Evolutionary conservation across 1,140 invertebrate species (phyloP).

Genomic region (Spodoptera litura): DNA sequence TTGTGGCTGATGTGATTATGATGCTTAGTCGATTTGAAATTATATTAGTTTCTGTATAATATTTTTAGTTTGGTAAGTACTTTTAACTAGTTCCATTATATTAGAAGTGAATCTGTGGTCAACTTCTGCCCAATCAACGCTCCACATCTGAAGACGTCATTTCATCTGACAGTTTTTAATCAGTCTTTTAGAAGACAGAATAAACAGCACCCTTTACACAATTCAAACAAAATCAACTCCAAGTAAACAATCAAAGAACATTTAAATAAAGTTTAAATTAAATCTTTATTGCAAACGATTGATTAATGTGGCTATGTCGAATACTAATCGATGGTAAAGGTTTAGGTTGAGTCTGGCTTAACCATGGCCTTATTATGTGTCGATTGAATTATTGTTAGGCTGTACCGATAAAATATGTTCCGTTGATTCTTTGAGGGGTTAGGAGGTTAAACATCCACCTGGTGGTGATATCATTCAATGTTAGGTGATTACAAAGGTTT

Average conservation of each 20-base stretch:
- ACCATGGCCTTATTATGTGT: slow-evolving; percentile 56
- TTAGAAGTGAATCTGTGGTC: neutral
- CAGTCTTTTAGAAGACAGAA: no score
- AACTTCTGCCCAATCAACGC: neutral
- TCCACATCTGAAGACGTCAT: no score
- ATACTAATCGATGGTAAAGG: slow-evolving; percentile 56
- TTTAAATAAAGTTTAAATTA: slow-evolving; percentile 61
- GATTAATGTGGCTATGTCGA: slow-evolving; percentile 62
- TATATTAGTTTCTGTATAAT: no score
- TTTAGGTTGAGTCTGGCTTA: slow-evolving; percentile 54
- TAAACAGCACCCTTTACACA: neutral
- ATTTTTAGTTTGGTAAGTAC: no score
- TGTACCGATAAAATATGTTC: slow-evolving; percentile 41
- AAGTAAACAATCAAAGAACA: slow-evolving; percentile 31
- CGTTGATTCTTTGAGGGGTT: slow-evolving; percentile 12
- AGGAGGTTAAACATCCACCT: slow-evolving; percentile 12
- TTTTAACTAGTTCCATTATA: neutral
- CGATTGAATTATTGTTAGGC: slow-evolving; percentile 59
- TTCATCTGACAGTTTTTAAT: no score
- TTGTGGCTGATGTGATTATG: no score
- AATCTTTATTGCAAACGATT: slow-evolving; percentile 47
- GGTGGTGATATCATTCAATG: slow-evolving; percentile 20
- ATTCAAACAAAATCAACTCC: neutral
- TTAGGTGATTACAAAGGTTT: neutral
- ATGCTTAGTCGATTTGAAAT: no score